Evolutionary conservation across 37 sponge, comb jelly and placozoan species (phyloP), one percentile per base, ranked within the genome.

Genomic region (Petrosia ficiformis): DNA sequence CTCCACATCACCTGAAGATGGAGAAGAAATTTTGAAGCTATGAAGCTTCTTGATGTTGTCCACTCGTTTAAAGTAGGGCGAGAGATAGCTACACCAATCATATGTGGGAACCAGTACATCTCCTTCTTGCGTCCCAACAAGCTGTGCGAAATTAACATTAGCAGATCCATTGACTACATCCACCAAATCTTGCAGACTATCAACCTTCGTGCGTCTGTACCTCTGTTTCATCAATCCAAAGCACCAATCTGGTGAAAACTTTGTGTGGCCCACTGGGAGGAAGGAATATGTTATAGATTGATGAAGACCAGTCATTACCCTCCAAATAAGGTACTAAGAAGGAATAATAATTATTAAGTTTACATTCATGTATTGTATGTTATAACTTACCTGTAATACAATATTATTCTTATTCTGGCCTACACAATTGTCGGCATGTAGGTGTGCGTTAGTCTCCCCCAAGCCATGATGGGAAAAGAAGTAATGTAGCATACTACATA

Each of bases 201-300:
- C 63, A 1, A 79, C 71, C 43, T 35, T 70, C 2, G 68, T 67
- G 24, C 68, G 16, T 57, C 69, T 34, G 41, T 37, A 72, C 21
- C 4, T 11, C 44, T 42, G 65, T 33, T 71, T 71, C 22, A 80
- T 26, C 33, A 80, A 52, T 1, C 81, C 73, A 70, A 80, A 71
- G 37, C 73, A 71, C 80, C 71, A 79, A 24, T 79, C 80, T 28
- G 80, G 80, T 1, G 71, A 31, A 34, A 79, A 79, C 44, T 79
- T 79, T 1, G 80, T 79, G 42, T 79, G 71, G 33, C 80, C 80
- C 21, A 69, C 80, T 3, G 43, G 44, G 39, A 79, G 37, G 44
- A 79, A 54, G 16, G 70, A 70, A 3, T 65, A 11, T 4, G 67
- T 77, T 6, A 77, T 77, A 3, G 3, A 29, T 28, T 28, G 63